These are phyloP conservation scores for Pseudoips prasinana DNA, from an alignment of 2,888 invertebrate genomes.

Conservation along the genomic window DNA sequence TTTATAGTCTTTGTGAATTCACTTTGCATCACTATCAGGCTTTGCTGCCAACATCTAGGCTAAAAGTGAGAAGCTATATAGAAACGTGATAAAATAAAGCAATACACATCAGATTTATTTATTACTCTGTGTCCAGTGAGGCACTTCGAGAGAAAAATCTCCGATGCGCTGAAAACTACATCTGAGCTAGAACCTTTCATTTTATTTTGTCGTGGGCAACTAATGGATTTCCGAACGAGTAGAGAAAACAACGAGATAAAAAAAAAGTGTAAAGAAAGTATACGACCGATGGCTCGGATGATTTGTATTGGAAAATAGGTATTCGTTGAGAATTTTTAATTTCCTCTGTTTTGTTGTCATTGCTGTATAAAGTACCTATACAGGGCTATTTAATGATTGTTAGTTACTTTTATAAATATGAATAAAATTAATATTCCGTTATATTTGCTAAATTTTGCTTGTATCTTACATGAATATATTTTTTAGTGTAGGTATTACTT, in stretches of 20 bases:
- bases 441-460: too few species aligned
- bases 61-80: too few species aligned
- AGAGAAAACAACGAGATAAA: slow-evolving; percentile 37
- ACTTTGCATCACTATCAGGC: too few species aligned
- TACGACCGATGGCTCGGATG: slow-evolving; percentile 44
- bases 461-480: too few species aligned
- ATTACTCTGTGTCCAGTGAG: slow-evolving; percentile 29
- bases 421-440: too few species aligned
- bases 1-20: too few species aligned
- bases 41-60: too few species aligned
- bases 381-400: too few species aligned
- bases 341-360: slow-evolving; percentile 21
- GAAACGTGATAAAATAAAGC: slow-evolving; percentile 2
- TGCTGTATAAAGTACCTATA: too few species aligned
- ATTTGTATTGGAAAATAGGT: slow-evolving; percentile 42
- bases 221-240: slow-evolving; percentile 56
- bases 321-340: slow-evolving; percentile 49
- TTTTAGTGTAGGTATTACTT: too few species aligned
- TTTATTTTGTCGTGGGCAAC: slow-evolving; percentile 35
- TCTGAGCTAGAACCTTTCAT: slow-evolving; percentile 35
- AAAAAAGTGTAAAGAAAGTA: slow-evolving; percentile 16
- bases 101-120: slow-evolving; percentile 11
- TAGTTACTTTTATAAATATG: too few species aligned
- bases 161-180: slow-evolving; percentile 51
- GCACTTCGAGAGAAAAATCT: slow-evolving; percentile 38